Base-by-base conservation (phyloP, 2,797 vertebrate species). In the Streptopelia turtur region DNA sequence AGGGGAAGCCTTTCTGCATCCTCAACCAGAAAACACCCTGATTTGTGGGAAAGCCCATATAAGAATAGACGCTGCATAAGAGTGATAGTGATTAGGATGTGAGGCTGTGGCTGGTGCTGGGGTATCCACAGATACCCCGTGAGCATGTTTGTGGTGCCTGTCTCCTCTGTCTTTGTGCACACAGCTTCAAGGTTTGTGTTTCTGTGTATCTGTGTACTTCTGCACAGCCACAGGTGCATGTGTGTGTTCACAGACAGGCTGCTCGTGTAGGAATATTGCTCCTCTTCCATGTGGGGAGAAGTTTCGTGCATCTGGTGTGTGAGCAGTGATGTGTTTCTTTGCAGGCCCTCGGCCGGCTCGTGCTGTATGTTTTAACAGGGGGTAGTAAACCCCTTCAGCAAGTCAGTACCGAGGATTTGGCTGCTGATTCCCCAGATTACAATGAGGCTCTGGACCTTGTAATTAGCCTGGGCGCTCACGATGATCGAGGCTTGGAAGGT, bases 281-380 rank as follows among this genome's bases (percentile, higher is more conserved):
- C 12, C 18, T 69, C 41, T 66, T 59, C 59, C 28, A 3, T 6
- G 18, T 41, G 61, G 15, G 10, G 21, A 53, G 57, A 63, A 28
- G 45, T 15, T 59, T 23, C 27, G 6, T 3, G 16, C 11, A 2
- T 7, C 23, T 25, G 55, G 35, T 76, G 25, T 0, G 0, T 31
- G 31, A 93, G 37, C 47, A 39, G 49, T 4, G 28, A 60, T 47
- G 41, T 93, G 37, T 93, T 88, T 82, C 78, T 55, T 81, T 72
- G 37, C 77, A 98, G 97, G 97, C 87, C 24, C 97, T 98, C 12
- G n/a, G 96, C 82, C 83, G 45, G 75, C 95, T 98, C 1, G 16
- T 97, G 72, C 80, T 98, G 1, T 98, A 97, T 17, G 12, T 98
- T 91, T 83, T 96, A 60, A 77, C 30, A 13, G 84, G 64, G 30